These are phyloP conservation scores for Drosophila albomicans DNA, from an alignment of 1,140 invertebrate species.

Conservation along the genomic window DNA sequence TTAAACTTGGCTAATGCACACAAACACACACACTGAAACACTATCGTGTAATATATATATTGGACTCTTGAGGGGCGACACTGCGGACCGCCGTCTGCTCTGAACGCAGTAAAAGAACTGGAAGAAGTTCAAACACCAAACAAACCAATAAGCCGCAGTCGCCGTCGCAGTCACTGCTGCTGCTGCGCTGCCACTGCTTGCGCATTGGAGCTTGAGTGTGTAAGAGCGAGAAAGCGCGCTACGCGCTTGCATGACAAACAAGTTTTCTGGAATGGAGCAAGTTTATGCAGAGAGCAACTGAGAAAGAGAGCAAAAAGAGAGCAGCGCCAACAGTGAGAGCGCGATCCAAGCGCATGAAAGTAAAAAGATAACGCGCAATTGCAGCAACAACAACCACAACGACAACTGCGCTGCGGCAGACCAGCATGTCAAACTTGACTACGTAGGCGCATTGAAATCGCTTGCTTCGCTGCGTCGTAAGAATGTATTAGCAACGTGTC, in stretches of 20 bases:
- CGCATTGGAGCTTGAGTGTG: slow-evolving; percentile 17
- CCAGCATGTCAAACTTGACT: slow-evolving; percentile 38
- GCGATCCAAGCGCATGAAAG: slow-evolving; percentile 72
- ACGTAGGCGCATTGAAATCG: slow-evolving; percentile 34
- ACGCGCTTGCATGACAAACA: slow-evolving; percentile 49
- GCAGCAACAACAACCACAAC: slow-evolving; percentile 58
- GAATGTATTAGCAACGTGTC: slow-evolving; percentile 63
- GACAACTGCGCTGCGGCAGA: slow-evolving; percentile 14
- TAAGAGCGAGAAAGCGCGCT: slow-evolving; percentile 19
- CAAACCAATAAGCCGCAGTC: slow-evolving; percentile 71
- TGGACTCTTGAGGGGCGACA: slow-evolving; percentile 50
- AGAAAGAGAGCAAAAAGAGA: slow-evolving; percentile 4
- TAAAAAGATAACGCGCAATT: slow-evolving; percentile 78
- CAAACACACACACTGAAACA: slow-evolving; percentile 18
- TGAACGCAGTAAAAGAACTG: slow-evolving; percentile 78
- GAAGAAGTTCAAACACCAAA: slow-evolving; percentile 79
- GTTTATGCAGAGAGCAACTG: slow-evolving; percentile 29
- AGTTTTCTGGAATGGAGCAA: slow-evolving; percentile 66
- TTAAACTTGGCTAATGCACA: slow-evolving; percentile 57
- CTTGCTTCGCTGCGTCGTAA: slow-evolving; percentile 14
- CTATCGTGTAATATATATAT: slow-evolving; percentile 9
- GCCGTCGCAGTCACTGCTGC: slow-evolving; percentile 42
- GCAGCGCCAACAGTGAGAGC: slow-evolving; percentile 21
- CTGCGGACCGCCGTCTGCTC: slow-evolving; percentile 72
- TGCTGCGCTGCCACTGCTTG: slow-evolving; percentile 45